These are phyloP conservation scores for Mirza zaza DNA, from an alignment of 2,113 vertebrate species.

Conservation along the genomic window DNA sequence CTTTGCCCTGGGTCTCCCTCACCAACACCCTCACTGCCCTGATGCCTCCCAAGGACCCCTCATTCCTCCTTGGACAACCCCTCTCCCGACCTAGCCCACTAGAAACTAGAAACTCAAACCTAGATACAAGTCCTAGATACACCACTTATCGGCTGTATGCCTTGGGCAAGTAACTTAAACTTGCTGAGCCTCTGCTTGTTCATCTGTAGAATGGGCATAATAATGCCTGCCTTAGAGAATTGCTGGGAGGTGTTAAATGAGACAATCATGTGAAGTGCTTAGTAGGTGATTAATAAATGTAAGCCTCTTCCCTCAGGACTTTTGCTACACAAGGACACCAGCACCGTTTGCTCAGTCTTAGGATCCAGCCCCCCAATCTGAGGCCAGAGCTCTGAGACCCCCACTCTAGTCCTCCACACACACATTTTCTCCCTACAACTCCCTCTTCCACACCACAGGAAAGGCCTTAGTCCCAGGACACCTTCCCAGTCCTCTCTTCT, in stretches of 20 bases:
- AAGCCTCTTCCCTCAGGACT: not conserved
- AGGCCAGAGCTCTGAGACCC: not conserved
- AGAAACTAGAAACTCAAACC: constrained; percentile 37
- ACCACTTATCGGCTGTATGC: not conserved
- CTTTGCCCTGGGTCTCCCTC: not conserved
- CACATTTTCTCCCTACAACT: not conserved
- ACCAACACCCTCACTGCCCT: not conserved
- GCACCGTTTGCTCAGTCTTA: not conserved
- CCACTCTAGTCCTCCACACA: not conserved
- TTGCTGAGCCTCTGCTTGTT: constrained; percentile 23
- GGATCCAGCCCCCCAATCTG: not conserved
- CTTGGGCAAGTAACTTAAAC: not conserved
- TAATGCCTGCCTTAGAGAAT: not conserved
- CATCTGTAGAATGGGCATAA: constrained; percentile 48
- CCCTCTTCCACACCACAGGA: not conserved
- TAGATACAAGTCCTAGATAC: not conserved
- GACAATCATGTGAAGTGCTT: constrained; percentile 15
- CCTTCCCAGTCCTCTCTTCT: not conserved
- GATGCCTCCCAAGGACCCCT: not conserved
- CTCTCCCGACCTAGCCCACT: not conserved
- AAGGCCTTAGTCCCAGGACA: not conserved
- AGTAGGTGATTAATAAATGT: not conserved
- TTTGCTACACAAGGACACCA: not conserved
- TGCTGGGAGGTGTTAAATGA: not conserved
- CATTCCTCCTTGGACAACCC: not conserved